Percentiles rank a stretch among this genome's conserved stretches.
Conservation (phyloP, 2,797 vertebrate genomes). For the Lithobates sylvaticus region DNA sequence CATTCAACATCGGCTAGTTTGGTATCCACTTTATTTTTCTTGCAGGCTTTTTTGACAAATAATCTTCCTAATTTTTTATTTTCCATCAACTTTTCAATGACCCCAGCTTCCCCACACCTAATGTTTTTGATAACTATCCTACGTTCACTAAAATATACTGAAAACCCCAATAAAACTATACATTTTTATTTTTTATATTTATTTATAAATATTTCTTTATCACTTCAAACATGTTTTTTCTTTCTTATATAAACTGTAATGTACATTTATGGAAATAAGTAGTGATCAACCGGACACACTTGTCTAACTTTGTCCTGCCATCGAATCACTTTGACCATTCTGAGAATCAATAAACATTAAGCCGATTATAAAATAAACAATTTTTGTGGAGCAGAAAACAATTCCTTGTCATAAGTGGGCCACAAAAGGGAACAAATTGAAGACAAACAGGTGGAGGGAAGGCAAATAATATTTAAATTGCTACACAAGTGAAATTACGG, state of each 20-base stretch:
- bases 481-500: slow-evolving; percentile 62
- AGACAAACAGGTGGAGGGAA: slow-evolving; percentile 43
- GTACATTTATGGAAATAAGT: not conserved
- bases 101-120: no score
- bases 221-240: no score
- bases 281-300: not conserved
- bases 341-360: slow-evolving; percentile 22
- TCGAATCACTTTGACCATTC: not conserved
- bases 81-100: no score
- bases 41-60: no score
- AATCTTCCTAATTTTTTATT: no score
- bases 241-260: not conserved
- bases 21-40: no score
- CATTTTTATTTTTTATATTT: no score
- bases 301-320: not conserved
- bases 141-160: no score
- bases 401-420: slow-evolving; percentile 23
- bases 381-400: slow-evolving; percentile 47
- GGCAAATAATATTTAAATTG: slow-evolving; percentile 61
- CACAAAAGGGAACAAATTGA: slow-evolving; percentile 27
- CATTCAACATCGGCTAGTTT: no score
- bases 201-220: no score
- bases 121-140: no score
- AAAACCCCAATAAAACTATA: no score
- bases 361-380: slow-evolving; percentile 35